phyloP scores from a whole-genome alignment of 2,113 vertebrate species.

The Crotophaga sulcirostris region DNA sequence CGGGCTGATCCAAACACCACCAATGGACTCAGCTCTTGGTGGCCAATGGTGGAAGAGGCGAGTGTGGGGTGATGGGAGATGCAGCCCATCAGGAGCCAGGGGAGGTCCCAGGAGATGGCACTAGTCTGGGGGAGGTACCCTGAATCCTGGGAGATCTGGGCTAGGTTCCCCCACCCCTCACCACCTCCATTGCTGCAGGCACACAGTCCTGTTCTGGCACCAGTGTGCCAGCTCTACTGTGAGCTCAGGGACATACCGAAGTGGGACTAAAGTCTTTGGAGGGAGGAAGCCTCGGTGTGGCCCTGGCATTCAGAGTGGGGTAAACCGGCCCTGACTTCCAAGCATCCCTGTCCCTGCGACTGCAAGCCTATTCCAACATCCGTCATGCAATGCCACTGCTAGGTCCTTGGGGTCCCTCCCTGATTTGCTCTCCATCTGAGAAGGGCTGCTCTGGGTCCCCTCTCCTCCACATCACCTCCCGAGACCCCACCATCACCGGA shows the following conservation, averaged over 20 bases:
- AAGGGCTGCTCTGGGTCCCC: neutral
- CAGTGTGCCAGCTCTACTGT: neutral
- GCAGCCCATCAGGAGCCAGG: slow-evolving; percentile 54
- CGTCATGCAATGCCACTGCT: fast-evolving
- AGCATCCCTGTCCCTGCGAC: neutral
- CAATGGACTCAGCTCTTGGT: slow-evolving; percentile 19
- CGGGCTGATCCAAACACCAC: neutral
- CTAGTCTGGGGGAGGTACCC: neutral
- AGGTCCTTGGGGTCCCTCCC: neutral
- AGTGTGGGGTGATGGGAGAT: slow-evolving; percentile 39
- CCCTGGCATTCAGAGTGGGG: neutral
- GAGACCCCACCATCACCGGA: fast-evolving
- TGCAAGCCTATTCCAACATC: neutral
- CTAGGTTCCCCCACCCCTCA: neutral
- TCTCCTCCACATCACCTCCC: neutral
- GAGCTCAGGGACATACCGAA: neutral
- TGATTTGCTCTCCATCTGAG: neutral
- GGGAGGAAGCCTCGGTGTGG: neutral
- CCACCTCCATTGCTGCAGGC: neutral
- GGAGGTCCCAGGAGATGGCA: slow-evolving; percentile 34
- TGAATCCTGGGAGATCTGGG: neutral
- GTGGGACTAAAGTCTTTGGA: neutral
- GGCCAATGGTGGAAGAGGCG: slow-evolving; percentile 43
- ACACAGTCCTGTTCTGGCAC: fast-evolving
- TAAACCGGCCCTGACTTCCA: fast-evolving